A percentile compares a stretch with the other conserved stretches of the same genome.
Evolutionary conservation across 92 coral and sea anemone species (phyloP).

Genomic region (Parazoanthus darwini): DNA sequence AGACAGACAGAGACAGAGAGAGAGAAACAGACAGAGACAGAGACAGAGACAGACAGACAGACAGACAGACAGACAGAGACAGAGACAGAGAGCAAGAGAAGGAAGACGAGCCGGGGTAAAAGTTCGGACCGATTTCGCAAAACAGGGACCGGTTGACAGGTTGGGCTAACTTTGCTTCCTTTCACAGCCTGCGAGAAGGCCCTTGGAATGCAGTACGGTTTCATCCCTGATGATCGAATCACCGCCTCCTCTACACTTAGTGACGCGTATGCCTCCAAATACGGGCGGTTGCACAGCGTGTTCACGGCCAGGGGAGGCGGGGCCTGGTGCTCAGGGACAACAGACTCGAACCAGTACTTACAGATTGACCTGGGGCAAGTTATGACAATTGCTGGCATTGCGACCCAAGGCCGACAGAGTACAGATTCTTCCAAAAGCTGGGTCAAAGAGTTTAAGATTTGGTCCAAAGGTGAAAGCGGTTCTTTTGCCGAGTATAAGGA

Average conservation of each 20-base stretch:
- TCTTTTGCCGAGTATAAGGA: constrained; percentile 61
- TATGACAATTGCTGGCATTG: constrained; percentile 75
- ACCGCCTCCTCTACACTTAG: constrained; percentile 57
- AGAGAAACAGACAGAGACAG: too few species aligned
- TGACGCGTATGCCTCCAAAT: constrained; percentile 51
- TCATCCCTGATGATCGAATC: constrained; percentile 60
- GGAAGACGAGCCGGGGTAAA: too few species aligned
- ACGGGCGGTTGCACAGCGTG: constrained; percentile 76
- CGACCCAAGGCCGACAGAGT: constrained; percentile 77
- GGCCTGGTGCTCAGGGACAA: constrained; percentile 76
- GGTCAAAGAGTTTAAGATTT: constrained; percentile 63
- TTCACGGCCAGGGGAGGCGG: constrained; percentile 72
- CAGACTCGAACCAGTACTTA: constrained; percentile 60
- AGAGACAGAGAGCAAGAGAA: too few species aligned
- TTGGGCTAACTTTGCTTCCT: background rate
- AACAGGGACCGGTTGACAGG: too few species aligned
- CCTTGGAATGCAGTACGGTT: constrained; percentile 77
- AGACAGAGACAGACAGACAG: too few species aligned
- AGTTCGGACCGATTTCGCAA: too few species aligned
- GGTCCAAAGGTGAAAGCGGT: constrained; percentile 65
- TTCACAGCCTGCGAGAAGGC: constrained; percentile 63
- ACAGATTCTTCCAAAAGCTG: constrained; percentile 63
- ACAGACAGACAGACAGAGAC: too few species aligned
- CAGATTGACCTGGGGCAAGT: constrained; percentile 71
- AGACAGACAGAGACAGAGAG: too few species aligned